Evolutionary conservation across 2,888 invertebrate species (phyloP), one percentile per base, ranked within the genome.

Genomic region (Acanthoscelides obtectus): DNA sequence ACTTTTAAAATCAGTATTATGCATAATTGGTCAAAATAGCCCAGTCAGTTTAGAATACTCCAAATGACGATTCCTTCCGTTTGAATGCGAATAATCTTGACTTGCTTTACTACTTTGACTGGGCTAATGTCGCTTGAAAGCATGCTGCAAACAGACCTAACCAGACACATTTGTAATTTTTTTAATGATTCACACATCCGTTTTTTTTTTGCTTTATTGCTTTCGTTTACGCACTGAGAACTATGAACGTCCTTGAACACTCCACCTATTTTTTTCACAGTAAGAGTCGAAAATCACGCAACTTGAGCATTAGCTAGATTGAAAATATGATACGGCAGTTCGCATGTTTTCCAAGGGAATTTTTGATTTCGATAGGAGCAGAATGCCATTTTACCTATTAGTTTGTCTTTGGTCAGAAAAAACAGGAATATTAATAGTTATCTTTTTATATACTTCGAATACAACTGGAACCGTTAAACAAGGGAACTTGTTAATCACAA

Each of bases 141-240:
- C 85, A 85, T 85, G 84, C 86, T 86, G 86, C 86, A 85, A 83
- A 83, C 85, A 85, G 86, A 85, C 85, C 81, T 85, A 83, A 85
- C 85, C 86, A 85, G 86, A 85, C 85, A 85, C 84, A 79, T 82
- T 82, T 45, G 83, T 83, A 84, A 83, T 83, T 82, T 80, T 67
- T 12, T 45, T 6, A 45, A 45, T 45, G 17, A 45, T 45, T 45
- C 45, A 45, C 25, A 25, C 45, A 45, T 45, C 45, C 45, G 45
- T 45, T 45, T 27, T 69, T 20, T 45, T 20, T 20, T 27, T 69
- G 25, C 22, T 20, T 20, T 22, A 64, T 20, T 67, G 17, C 21
- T 21, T 20, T 25, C 25, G 27, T 66, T 70, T 70, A 4, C 20
- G 45, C 45, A 45, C 45, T 45, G 45, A 45, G 45, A 45, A 45